Evolutionary conservation across 1,140 invertebrate genomes (phyloP).

Genomic region (Diorhabda sublineata): DNA sequence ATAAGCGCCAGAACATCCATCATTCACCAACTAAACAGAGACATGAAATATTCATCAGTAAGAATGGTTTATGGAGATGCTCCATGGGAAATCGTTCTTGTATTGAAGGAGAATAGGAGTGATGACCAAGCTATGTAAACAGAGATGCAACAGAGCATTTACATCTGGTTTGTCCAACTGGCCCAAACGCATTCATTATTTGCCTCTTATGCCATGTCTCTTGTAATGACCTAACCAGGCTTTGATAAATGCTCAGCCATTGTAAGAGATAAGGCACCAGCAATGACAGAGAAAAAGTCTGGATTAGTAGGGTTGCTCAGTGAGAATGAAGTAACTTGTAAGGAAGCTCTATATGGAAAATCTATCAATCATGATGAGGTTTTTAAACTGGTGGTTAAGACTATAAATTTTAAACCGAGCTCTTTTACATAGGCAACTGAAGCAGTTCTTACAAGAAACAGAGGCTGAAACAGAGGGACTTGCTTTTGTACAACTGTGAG

Average conservation of each 20-base stretch:
- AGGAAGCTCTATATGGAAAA: conserved; percentile 30
- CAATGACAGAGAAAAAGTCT: conserved; percentile 26
- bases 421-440: conserved; percentile 13
- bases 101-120: too few species aligned
- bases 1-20: too few species aligned
- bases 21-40: too few species aligned
- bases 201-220: too few species aligned
- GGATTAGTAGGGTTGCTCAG: conserved; percentile 24
- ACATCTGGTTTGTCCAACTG: too few species aligned
- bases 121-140: too few species aligned
- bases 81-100: too few species aligned
- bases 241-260: conserved; percentile 30
- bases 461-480: conserved; percentile 14
- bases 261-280: conserved; percentile 25
- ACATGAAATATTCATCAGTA: too few species aligned
- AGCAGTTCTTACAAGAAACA: conserved; percentile 13
- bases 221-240: conserved; percentile 4
- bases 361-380: conserved; percentile 23
- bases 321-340: conserved; percentile 25
- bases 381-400: conserved; percentile 29
- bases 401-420: conserved; percentile 23
- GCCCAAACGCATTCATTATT: too few species aligned
- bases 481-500: conserved; percentile 17
- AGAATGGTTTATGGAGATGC: too few species aligned
- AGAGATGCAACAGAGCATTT: too few species aligned